Conservation (phyloP, 2,888 invertebrate genomes). For the Drosophila affinis region DNA sequence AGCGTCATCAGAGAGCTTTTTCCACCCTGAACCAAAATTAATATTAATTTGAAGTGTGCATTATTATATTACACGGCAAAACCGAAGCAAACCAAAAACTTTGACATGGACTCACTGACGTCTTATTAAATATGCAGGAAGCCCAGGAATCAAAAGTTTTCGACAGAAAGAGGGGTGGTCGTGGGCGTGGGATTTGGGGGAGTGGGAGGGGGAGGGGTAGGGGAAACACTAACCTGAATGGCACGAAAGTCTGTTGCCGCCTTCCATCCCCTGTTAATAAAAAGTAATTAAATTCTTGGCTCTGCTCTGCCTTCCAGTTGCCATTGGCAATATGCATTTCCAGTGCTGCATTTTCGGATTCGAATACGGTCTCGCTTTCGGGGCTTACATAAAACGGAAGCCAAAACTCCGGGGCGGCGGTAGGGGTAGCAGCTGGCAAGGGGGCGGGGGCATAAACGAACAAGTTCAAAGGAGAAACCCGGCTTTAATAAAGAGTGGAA, state of each 20-base stretch:
- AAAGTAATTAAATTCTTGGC: conserved; percentile 76
- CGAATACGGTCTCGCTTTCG: conserved; percentile 13
- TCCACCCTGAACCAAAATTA: conserved; percentile 50
- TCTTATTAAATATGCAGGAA: conserved; percentile 66
- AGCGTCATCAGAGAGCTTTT: background rate
- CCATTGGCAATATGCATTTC: conserved; percentile 52
- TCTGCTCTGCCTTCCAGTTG: conserved; percentile 41
- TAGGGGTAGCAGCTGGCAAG: background rate
- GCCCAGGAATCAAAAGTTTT: conserved; percentile 48
- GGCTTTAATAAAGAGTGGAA: background rate
- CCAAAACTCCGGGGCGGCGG: background rate
- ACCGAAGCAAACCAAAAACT: conserved; percentile 23
- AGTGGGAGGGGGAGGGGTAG: background rate
- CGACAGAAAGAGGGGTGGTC: conserved; percentile 1
- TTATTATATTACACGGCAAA: conserved; percentile 58
- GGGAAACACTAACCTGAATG: conserved; percentile 17
- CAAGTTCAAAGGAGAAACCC: background rate
- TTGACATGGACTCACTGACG: conserved; percentile 51
- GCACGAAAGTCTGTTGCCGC: conserved; percentile 23
- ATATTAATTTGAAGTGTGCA: conserved; percentile 71
- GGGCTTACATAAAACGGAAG: conserved; percentile 24
- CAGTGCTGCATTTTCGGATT: conserved; percentile 28
- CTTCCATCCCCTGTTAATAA: conserved; percentile 56
- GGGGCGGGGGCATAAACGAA: background rate
- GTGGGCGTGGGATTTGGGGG: background rate